Base-by-base conservation (phyloP, 1,140 invertebrate genomes). In the Lamellibrachia luymesi region DNA sequence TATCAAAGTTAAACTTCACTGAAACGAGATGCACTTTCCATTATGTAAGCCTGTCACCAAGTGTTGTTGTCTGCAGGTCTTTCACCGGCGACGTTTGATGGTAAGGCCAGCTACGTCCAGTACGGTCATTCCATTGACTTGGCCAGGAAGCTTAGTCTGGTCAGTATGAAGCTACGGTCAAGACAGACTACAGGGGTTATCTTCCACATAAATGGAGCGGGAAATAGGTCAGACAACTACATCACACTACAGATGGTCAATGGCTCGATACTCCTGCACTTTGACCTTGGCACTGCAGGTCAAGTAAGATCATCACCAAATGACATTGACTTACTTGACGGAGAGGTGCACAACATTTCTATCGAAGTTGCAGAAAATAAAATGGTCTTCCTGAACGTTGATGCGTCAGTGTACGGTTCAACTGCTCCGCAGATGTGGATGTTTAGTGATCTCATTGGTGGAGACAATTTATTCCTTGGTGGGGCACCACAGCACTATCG, bases 41-140 rank as follows among this genome's bases (percentile, higher is more conserved):
- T 80, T 80, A 80, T 22, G 25, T 80, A 80, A 80, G 64, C 17
- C 64, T 80, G 64, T 56, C 64, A 80, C 64, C 17, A 4, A 22
- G 52, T 80, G 64, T 80, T 80, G 8, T 80, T 80, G 2, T 8
- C 93, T 94, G 50, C 93, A 95, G 95, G 95, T 93, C 92, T 94
- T 90, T 93, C 94, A 51, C 92, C 94, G 6, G 95, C 95, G 17
- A 95, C 95, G 4, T 96, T 96, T 52, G 92, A 93, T 90, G 93
- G 93, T 8, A 89, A 91, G 13, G 93, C 91, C 64, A 95, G 94
- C 50, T 17, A 93, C 17, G 80, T 94, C 2, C 92, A 92, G n/a
- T 95, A 94, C 90, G 90, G 49, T 51, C 27, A 51, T 4, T 22
- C 50, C 27, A 8, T 92, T 38, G 25, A 51, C 52, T 2, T 17